A percentile compares a stretch with the other conserved stretches of the same genome.
phyloP scores from a whole-genome alignment of 2,888 invertebrate genomes.

The Trissolcus brochymenae region DNA sequence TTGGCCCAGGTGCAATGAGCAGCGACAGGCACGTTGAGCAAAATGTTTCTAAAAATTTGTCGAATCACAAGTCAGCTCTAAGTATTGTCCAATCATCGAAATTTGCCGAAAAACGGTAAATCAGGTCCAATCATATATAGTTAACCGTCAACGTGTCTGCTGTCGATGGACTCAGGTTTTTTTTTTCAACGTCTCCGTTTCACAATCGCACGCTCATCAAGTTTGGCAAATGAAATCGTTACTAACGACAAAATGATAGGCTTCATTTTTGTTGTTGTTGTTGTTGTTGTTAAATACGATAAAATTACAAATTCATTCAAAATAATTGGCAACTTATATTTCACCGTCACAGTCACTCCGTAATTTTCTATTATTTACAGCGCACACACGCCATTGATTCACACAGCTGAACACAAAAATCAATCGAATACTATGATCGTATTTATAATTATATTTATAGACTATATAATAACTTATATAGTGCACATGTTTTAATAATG shows the following conservation, averaged over 20 bases:
- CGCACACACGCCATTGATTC: constrained; percentile 44
- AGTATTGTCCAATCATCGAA: constrained; percentile 53
- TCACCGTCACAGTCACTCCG: constrained; percentile 56
- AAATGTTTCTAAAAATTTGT: constrained; percentile 44
- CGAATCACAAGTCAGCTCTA: constrained; percentile 51
- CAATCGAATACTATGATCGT: constrained; percentile 47
- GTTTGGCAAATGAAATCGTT: constrained; percentile 39
- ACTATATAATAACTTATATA: constrained; percentile 64
- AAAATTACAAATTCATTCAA: constrained; percentile 21
- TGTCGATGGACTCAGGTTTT: constrained; percentile 16
- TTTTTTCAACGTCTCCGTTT: not conserved
- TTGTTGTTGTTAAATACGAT: constrained; percentile 24
- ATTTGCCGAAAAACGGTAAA: constrained; percentile 15
- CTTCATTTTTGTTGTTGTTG: constrained; percentile 14
- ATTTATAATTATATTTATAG: constrained; percentile 64
- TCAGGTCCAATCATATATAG: constrained; percentile 13
- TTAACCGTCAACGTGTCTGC: constrained; percentile 48
- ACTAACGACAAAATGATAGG: constrained; percentile 41
- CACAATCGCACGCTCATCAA: constrained; percentile 18
- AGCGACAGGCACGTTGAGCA: constrained; percentile 56
- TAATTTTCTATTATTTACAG: constrained; percentile 66
- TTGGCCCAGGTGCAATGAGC: constrained; percentile 43
- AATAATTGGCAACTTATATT: constrained; percentile 50
- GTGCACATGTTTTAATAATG: constrained; percentile 60
- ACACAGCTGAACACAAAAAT: constrained; percentile 44